A percentile compares a stretch with the other conserved stretches of the same genome.
phyloP scores from a whole-genome alignment of 2,888 invertebrate species.

The Dryocosmus kuriphilus region DNA sequence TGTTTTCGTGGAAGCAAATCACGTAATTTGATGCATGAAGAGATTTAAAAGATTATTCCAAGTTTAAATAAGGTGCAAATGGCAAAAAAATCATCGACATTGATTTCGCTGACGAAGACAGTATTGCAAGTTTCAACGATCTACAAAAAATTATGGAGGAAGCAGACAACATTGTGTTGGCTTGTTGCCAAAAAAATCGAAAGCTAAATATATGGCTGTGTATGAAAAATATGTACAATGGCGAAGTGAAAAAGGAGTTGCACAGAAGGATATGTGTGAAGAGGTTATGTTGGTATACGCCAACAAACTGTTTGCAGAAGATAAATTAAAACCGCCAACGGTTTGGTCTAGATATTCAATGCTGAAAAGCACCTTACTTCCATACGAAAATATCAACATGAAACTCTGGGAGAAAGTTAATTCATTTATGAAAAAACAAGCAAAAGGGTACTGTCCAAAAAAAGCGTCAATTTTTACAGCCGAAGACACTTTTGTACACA shows the following conservation, averaged over 20 bases:
- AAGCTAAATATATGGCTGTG: conserved; percentile 32
- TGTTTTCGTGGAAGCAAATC: no score
- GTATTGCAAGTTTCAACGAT: no score
- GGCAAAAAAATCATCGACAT: no score
- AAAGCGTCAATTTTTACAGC: conserved; percentile 42
- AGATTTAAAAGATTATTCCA: no score
- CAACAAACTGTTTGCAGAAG: conserved; percentile 27
- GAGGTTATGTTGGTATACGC: conserved; percentile 46
- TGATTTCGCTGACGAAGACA: no score
- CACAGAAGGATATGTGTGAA: conserved; percentile 40
- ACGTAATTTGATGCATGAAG: no score
- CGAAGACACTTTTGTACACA: conserved; percentile 43
- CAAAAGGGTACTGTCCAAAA: conserved; percentile 45
- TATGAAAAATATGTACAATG: conserved; percentile 47
- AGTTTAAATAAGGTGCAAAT: no score
- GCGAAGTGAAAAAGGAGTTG: conserved; percentile 35
- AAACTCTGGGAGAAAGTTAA: conserved; percentile 40
- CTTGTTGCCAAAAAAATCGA: conserved; percentile 43
- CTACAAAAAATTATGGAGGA: neutral
- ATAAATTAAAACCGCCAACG: conserved; percentile 46
- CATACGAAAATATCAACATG: conserved; percentile 39
- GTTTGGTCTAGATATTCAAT: conserved; percentile 48
- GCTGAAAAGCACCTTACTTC: conserved; percentile 41
- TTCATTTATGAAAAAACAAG: conserved; percentile 40
- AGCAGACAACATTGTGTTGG: neutral